Evolutionary conservation across 2,797 vertebrate genomes (phyloP).

Genomic region (Falco biarmicus): DNA sequence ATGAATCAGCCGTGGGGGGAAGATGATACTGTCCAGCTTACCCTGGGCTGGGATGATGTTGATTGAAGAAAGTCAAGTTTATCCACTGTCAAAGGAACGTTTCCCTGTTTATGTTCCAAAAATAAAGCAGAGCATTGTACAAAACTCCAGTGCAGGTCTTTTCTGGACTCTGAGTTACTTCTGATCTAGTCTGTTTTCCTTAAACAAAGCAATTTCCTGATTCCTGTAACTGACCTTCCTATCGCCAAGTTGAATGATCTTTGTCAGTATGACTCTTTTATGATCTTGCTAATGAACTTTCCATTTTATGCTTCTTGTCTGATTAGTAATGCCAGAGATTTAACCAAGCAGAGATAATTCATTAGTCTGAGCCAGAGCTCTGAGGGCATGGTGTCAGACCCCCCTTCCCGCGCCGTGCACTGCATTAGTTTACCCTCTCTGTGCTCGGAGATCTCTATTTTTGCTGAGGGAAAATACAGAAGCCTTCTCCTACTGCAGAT

Average conservation of each 20-base stretch:
- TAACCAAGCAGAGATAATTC: constrained; percentile 66
- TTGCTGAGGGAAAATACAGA: not conserved
- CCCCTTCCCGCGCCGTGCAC: not conserved
- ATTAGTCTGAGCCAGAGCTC: constrained; percentile 44
- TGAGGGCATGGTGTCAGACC: constrained; percentile 25
- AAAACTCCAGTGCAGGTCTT: not conserved
- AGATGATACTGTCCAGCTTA: not conserved
- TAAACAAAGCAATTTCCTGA: not conserved
- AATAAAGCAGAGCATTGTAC: not conserved
- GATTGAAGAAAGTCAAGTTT: constrained; percentile 16
- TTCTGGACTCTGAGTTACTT: not conserved
- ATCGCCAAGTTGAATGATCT: not conserved
- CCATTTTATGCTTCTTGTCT: constrained; percentile 64
- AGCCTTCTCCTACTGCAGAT: not conserved
- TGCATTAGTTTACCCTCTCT: not conserved
- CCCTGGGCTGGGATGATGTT: not conserved
- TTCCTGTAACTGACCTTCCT: constrained; percentile 25
- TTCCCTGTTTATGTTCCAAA: constrained; percentile 4
- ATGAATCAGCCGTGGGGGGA: not conserved
- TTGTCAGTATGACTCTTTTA: constrained; percentile 60
- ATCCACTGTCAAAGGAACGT: not conserved
- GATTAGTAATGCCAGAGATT: constrained; percentile 65
- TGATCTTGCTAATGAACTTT: constrained; percentile 65
- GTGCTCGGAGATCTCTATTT: not conserved
- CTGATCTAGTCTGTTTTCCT: not conserved